Evolutionary conservation across 2,888 invertebrate genomes (phyloP).

Genomic region (Dioctria rufipes): DNA sequence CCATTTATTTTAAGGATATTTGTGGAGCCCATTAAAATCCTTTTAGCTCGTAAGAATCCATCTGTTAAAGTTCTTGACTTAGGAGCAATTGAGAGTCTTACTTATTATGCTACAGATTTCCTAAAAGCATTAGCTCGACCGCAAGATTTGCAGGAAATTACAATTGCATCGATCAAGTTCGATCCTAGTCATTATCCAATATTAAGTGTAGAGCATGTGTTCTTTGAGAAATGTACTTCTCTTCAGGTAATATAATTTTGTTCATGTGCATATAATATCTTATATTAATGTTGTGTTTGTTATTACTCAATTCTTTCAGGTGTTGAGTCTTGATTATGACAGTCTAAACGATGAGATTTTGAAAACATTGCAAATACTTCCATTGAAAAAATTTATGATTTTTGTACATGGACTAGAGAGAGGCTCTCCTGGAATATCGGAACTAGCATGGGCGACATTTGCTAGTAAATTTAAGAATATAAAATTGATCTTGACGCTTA

Average conservation of each 20-base stretch:
- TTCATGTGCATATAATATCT: neutral
- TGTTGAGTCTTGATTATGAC: constrained; percentile 70
- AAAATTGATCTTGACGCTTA: constrained; percentile 69
- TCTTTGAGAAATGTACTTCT: constrained; percentile 75
- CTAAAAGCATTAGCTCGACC: constrained; percentile 70
- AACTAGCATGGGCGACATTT: constrained; percentile 77
- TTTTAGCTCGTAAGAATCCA: constrained; percentile 67
- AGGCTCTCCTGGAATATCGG: constrained; percentile 77
- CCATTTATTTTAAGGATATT: constrained; percentile 64
- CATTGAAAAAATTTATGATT: constrained; percentile 76
- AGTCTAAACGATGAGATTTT: constrained; percentile 68
- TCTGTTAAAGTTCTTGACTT: constrained; percentile 68
- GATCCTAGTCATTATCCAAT: constrained; percentile 80
- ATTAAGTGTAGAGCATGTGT: constrained; percentile 71
- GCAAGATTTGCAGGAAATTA: constrained; percentile 76
- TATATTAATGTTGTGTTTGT: too few relatives aligned
- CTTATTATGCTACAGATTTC: constrained; percentile 69
- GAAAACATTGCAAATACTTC: constrained; percentile 68
- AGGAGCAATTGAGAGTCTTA: constrained; percentile 69
- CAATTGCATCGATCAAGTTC: constrained; percentile 82
- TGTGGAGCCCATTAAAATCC: constrained; percentile 69
- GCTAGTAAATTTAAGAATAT: constrained; percentile 67
- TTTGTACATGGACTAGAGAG: constrained; percentile 80
- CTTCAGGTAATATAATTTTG: constrained; percentile 71
- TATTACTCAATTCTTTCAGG: too few relatives aligned